A percentile compares a stretch with the other conserved stretches of the same genome.
Conservation (phyloP, 2,113 vertebrate species). For the Nothobranchius kuhntae region DNA sequence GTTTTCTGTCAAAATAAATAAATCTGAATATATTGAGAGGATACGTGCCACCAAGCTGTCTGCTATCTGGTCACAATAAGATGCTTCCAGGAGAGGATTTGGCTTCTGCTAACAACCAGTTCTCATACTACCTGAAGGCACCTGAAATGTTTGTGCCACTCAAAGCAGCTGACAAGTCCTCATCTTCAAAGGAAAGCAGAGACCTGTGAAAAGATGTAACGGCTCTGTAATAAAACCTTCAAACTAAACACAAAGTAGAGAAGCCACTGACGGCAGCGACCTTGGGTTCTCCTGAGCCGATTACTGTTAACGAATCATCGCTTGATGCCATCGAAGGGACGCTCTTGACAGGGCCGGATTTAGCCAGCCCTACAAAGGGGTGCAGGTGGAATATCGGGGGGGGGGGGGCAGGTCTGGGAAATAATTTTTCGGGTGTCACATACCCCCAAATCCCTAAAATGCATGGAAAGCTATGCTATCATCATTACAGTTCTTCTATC, state of each 20-base stretch:
- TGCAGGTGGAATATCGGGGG: too few species aligned
- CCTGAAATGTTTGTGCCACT: slow-evolving; percentile 32
- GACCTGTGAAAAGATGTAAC: slow-evolving; percentile 19
- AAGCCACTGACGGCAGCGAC: slow-evolving; percentile 4
- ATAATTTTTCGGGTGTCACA: too few species aligned
- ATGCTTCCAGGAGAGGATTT: slow-evolving; percentile 30
- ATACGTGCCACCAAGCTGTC: slow-evolving; percentile 24
- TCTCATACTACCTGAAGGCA: slow-evolving; percentile 33
- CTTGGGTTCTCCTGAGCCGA: slow-evolving; percentile 38
- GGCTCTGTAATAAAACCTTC: slow-evolving; percentile 9
- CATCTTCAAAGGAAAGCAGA: slow-evolving; percentile 38
- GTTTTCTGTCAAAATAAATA: background rate
- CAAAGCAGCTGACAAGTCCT: slow-evolving; percentile 24
- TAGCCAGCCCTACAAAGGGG: too few species aligned
- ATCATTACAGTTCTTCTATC: too few species aligned
- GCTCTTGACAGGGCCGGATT: background rate
- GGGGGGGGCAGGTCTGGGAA: too few species aligned
- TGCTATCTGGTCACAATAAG: slow-evolving; percentile 35
- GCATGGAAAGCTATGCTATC: too few species aligned
- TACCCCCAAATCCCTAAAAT: too few species aligned
- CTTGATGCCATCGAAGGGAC: slow-evolving; percentile 17
- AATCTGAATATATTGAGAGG: slow-evolving; percentile 11
- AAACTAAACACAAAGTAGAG: slow-evolving; percentile 15
- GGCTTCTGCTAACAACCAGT: slow-evolving; percentile 34
- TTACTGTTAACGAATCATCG: background rate